These are phyloP conservation scores for Caenorhabditis sp. DNA, from an alignment of 2,888 invertebrate species.

Conservation along the genomic window DNA sequence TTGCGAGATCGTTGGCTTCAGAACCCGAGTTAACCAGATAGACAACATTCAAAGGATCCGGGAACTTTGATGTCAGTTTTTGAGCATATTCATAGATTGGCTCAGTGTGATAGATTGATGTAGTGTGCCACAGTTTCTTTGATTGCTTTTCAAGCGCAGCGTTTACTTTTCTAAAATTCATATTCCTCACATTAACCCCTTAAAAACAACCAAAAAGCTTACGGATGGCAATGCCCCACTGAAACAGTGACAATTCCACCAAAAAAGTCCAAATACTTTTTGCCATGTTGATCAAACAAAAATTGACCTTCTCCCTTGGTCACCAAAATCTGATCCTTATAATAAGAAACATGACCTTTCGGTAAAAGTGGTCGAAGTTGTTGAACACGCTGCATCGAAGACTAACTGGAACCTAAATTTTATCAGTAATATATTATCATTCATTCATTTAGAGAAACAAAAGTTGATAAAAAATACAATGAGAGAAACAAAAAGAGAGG, in stretches of 20 bases:
- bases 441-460: background rate
- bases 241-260: slow-evolving; percentile 96
- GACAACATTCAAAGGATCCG: slow-evolving; percentile 86
- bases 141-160: slow-evolving; percentile 83
- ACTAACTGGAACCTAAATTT: background rate
- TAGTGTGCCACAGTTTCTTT: slow-evolving; percentile 87
- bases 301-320: slow-evolving; percentile 72
- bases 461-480: background rate
- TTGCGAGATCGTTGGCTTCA: slow-evolving; percentile 94
- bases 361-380: slow-evolving; percentile 58
- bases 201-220: slow-evolving; percentile 45
- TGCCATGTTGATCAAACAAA: slow-evolving; percentile 52
- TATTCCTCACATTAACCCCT: no score
- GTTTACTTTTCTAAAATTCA: slow-evolving; percentile 80
- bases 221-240: slow-evolving; percentile 97
- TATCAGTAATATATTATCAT: no score
- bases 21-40: slow-evolving; percentile 95
- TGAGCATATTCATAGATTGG: slow-evolving; percentile 89
- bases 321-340: slow-evolving; percentile 76
- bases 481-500: background rate
- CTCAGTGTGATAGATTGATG: slow-evolving; percentile 88
- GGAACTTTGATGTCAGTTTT: slow-evolving; percentile 82
- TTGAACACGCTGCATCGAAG: slow-evolving; percentile 61
- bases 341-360: slow-evolving; percentile 49
- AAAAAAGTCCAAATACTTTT: slow-evolving; percentile 89